Base-by-base conservation (phyloP, 1,140 invertebrate genomes). In the Drosophila jambulina region DNA sequence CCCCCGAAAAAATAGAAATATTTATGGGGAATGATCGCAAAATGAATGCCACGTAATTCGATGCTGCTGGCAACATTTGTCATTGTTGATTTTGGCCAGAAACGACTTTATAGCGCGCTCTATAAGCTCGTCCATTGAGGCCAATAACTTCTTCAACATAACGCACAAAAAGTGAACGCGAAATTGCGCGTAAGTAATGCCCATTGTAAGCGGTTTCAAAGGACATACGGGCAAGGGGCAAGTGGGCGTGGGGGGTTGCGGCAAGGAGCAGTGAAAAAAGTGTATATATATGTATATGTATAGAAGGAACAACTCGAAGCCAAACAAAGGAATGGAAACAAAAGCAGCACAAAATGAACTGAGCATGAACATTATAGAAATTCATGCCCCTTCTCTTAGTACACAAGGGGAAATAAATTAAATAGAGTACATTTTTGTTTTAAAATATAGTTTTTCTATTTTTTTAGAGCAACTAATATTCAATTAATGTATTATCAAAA, bases 141-240 rank as follows among this genome's bases (percentile, higher is more conserved):
- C 62, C 75, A 83, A 78, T 72, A 79, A 79, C 62, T 64, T 76
- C 75, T 78, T 74, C 67, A 70, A 58, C 71, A 85, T 69, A 76
- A 77, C 69, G 77, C 72, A 69, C 72, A 80, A 88, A 78, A 87
- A 88, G 63, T 87, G 80, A 80, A 68, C 75, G 68, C 77, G 84
- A 87, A 87, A 87, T 87, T 88, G 84, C 58, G 80, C 84, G 84
- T 87, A 84, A 87, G 80, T 88, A 87, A 87, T 87, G 72, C 64
- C 71, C 64, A 87, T 84, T 84, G 72, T 78, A 21, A 59, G 67
- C 21, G 43, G 8, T 46, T 40, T 59, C 42, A 59, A 67, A 60
- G 65, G 49, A 51, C 57, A 40, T 23, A 15, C 43, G 46, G 32
- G 36, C 40, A 42, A 27, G 49, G 32, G 32, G n/a, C 36, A 58